Evolutionary conservation across 2,113 vertebrate genomes (phyloP).

Genomic region (Orthonyx spaldingii): DNA sequence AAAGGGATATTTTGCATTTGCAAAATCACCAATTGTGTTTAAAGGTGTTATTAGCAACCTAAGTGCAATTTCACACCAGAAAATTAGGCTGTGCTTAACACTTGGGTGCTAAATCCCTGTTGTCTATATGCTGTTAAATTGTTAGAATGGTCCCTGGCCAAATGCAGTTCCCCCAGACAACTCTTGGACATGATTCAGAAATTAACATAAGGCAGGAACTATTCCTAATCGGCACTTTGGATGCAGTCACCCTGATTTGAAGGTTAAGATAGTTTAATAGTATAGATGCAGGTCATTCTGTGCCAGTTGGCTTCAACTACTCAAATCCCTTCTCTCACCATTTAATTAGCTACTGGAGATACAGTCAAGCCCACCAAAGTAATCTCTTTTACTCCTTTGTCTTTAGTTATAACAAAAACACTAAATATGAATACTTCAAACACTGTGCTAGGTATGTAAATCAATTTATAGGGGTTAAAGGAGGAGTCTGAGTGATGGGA

Average conservation of each 20-base stretch:
- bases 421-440: not conserved
- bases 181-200: not conserved
- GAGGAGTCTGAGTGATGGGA: not conserved
- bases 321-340: not conserved
- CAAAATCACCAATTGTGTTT: not conserved
- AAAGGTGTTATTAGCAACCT: not conserved
- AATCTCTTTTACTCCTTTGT: not conserved
- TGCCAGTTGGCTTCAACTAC: conserved; percentile 33
- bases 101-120: not conserved
- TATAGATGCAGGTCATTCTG: not conserved
- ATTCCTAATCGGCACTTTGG: not conserved
- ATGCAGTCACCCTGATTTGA: not conserved
- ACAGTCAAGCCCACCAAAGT: not conserved
- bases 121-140: not conserved
- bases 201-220: not conserved
- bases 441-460: not conserved
- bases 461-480: not conserved
- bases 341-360: conserved; percentile 18
- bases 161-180: not conserved
- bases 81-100: not conserved
- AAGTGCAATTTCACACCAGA: not conserved
- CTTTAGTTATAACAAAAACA: not conserved
- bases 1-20: not conserved
- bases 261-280: conserved; percentile 28
- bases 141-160: not conserved